Evolutionary conservation across 2,797 vertebrate genomes (phyloP).

Genomic region (Pelobates cultripes): DNA sequence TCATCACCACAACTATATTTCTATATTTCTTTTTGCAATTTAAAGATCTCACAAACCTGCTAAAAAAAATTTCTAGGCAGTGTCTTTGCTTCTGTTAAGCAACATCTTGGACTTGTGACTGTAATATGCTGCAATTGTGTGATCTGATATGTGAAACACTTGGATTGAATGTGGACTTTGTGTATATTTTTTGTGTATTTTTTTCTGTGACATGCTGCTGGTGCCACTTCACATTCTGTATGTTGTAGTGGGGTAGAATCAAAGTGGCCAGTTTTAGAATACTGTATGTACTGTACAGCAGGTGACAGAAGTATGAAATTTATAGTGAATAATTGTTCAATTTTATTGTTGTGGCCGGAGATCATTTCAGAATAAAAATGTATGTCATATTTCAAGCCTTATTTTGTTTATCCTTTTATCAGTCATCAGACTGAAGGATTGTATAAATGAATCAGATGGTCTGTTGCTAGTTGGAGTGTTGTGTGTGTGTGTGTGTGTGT

Average conservation of each 20-base stretch:
- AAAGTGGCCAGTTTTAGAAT: slow-evolving; percentile 91
- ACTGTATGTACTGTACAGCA: slow-evolving; percentile 97
- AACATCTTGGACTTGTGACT: slow-evolving; percentile 81
- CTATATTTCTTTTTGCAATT: too few relatives aligned
- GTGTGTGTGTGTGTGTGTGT: too few relatives aligned
- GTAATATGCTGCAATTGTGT: slow-evolving; percentile 85
- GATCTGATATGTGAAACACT: slow-evolving; percentile 86
- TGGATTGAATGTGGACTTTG: slow-evolving; percentile 85
- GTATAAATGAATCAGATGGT: too few relatives aligned
- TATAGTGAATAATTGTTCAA: slow-evolving; percentile 98
- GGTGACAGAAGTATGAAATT: slow-evolving; percentile 86
- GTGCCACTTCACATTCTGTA: slow-evolving; percentile 81
- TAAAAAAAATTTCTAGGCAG: slow-evolving; percentile 68
- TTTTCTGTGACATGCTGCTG: slow-evolving; percentile 89
- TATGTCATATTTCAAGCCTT: slow-evolving; percentile 73
- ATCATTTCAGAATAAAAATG: slow-evolving; percentile 89
- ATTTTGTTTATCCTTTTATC: slow-evolving; percentile 58
- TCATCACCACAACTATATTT: too few relatives aligned
- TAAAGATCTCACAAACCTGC: slow-evolving; percentile 65
- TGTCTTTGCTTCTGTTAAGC: slow-evolving; percentile 78
- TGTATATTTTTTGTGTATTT: slow-evolving; percentile 80
- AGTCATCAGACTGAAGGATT: not conserved
- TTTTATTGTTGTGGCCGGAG: slow-evolving; percentile 97
- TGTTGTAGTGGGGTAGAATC: slow-evolving; percentile 84
- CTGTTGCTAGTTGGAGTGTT: too few relatives aligned